phyloP scores from a whole-genome alignment of 1,140 invertebrate genomes.

The Drosophila willistoni region DNA sequence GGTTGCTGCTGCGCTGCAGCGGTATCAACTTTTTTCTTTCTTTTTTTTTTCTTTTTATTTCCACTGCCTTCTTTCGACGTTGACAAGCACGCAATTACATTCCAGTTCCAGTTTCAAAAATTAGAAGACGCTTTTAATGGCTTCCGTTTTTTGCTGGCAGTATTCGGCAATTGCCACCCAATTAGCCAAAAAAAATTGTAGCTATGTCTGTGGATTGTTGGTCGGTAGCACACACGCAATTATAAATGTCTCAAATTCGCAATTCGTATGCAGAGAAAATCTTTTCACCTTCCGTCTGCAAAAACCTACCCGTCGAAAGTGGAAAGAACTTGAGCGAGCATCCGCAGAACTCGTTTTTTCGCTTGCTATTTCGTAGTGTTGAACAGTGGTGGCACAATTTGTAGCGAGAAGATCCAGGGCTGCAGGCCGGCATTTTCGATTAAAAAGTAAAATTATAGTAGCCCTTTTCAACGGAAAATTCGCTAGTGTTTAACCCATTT shows the following conservation, averaged over 20 bases:
- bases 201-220: conserved; percentile 41
- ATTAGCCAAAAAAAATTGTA: conserved; percentile 42
- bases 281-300: conserved; percentile 77
- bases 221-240: conserved; percentile 36
- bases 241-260: conserved; percentile 51
- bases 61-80: conserved; percentile 50
- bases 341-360: conserved; percentile 33
- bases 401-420: not conserved
- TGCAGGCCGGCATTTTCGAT: not conserved
- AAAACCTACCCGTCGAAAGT: conserved; percentile 81
- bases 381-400: conserved; percentile 7
- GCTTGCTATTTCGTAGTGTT: conserved; percentile 35
- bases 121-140: conserved; percentile 2
- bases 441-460: not conserved
- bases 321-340: conserved; percentile 66
- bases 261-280: conserved; percentile 76
- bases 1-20: conserved; percentile 63
- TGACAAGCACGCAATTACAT: conserved; percentile 70
- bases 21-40: conserved; percentile 59
- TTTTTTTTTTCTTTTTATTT: conserved; percentile 33
- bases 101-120: conserved; percentile 53
- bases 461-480: not conserved
- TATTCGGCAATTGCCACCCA: conserved; percentile 37
- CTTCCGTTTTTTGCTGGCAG: conserved; percentile 7
- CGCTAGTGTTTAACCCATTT: no score